phyloP scores from a whole-genome alignment of 2,888 invertebrate species.

The Apamea sordens region DNA sequence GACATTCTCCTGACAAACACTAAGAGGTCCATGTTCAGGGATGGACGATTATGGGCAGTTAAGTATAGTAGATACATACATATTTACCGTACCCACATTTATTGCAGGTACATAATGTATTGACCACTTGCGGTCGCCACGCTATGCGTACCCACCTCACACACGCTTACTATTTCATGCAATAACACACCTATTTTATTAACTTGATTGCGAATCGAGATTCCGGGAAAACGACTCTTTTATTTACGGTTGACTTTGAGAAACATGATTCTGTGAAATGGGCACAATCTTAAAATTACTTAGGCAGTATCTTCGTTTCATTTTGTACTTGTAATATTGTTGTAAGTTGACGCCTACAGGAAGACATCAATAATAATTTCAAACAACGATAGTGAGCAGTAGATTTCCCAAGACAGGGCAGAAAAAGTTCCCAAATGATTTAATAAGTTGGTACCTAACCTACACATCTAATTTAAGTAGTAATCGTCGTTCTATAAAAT shows the following conservation, averaged over 20 bases:
- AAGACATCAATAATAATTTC: background rate
- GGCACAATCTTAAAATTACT: background rate
- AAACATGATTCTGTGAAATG: constrained; percentile 54
- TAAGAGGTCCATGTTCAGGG: background rate
- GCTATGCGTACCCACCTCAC: constrained; percentile 26
- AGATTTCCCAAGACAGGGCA: background rate
- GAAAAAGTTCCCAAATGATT: constrained; percentile 22
- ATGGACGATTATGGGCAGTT: background rate
- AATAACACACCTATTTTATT: constrained; percentile 71
- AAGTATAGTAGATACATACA: background rate
- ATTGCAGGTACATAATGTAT: background rate
- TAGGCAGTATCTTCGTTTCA: background rate
- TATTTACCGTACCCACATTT: constrained; percentile 6
- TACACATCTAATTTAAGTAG: constrained; percentile 25
- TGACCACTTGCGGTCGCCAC: constrained; percentile 2
- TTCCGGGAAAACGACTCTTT: constrained; percentile 64
- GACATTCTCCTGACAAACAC: background rate
- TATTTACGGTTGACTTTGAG: constrained; percentile 63
- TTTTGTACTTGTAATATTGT: background rate
- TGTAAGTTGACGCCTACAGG: background rate
- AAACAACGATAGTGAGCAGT: background rate
- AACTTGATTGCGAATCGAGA: constrained; percentile 63
- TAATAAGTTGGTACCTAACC: constrained; percentile 9
- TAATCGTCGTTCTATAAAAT: constrained; percentile 65
- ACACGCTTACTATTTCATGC: constrained; percentile 48